These are phyloP conservation scores for Terebella lapidaria DNA, from an alignment of 2,888 invertebrate genomes.

Conservation along the genomic window DNA sequence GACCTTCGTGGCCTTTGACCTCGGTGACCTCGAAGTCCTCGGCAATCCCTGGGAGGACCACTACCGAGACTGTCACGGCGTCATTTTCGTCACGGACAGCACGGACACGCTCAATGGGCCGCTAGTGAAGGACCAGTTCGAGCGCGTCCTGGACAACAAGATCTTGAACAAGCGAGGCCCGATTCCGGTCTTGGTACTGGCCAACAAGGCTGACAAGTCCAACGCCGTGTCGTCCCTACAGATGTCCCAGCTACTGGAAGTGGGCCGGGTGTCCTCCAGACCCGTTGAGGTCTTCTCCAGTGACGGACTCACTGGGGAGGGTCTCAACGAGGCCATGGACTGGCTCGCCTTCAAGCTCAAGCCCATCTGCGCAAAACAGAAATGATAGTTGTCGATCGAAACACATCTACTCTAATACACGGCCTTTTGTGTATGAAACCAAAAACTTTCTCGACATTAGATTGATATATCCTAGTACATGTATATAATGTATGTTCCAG, in stretches of 20 bases:
- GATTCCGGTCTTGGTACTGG: constrained; percentile 83
- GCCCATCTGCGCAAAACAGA: too few species aligned
- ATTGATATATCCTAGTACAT: too few species aligned
- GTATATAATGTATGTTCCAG: too few species aligned
- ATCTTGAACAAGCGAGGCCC: constrained; percentile 64
- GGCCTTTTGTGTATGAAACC: too few species aligned
- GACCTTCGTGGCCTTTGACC: constrained; percentile 84
- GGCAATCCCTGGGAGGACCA: constrained; percentile 92
- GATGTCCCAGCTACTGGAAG: constrained; percentile 65
- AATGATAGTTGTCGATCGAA: too few species aligned
- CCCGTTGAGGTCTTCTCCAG: constrained; percentile 90
- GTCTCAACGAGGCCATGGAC: constrained; percentile 80
- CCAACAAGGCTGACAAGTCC: constrained; percentile 86
- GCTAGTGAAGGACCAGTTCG: constrained; percentile 86
- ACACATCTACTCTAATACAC: too few species aligned
- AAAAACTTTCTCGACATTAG: too few species aligned
- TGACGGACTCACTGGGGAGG: constrained; percentile 85
- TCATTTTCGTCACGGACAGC: constrained; percentile 90
- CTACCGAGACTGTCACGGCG: constrained; percentile 82
- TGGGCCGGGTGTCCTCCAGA: constrained; percentile 68
- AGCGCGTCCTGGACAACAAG: constrained; percentile 74
- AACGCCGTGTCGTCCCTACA: constrained; percentile 65
- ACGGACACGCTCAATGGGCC: constrained; percentile 79
- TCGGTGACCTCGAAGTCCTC: constrained; percentile 88
- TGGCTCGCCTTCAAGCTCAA: constrained; percentile 62